Evolutionary conservation across 23 tunicate species (phyloP), one percentile per base, ranked within the genome.

Genomic region (Styela clava): DNA sequence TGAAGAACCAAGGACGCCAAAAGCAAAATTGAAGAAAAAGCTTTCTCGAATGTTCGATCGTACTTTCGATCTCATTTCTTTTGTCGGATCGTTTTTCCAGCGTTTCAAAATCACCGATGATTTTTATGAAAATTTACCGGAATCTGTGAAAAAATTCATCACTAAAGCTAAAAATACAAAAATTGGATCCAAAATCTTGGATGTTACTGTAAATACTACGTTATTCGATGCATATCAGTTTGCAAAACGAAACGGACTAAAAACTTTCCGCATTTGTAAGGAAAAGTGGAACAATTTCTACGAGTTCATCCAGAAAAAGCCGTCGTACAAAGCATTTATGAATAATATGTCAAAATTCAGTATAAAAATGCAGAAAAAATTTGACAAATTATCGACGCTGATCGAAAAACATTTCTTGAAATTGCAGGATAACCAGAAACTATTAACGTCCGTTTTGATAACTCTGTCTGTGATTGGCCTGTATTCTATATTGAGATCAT

Each of bases 31-130:
- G 34, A 71, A 71, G 16, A 31, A 71, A 16, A 33, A 34, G 32
- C 37, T 71, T 12, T 26, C 77, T 26, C 34, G 77, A 7, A 71
- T 71, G 32, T 31, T 71, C 23, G 77, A 71, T 71, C 77, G 77
- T 28, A 71, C 77, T 5, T 71, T 3, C 34, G 37, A 71, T 71
- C 3, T 71, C 7, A 65, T 65, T 5, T 65, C 70, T 3, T 7
- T 16, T 24, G 31, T 65, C 7, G 31, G 9, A 3, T 65, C 70
- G 70, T 7, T 65, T 65, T 3, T 65, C 18, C 70, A 12, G 12
- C 56, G 56, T 5, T 7, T 12, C 9, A 44, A 44, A 5, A 44
- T 44, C 12, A 44, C 12, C 56, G 56, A 12, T 44, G 56, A 44
- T 44, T 5, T 44, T 44, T 7, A 44, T 5, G 9, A 44, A 44